phyloP scores from a whole-genome alignment of 2,888 invertebrate genomes.

The Trichacis sp. region DNA sequence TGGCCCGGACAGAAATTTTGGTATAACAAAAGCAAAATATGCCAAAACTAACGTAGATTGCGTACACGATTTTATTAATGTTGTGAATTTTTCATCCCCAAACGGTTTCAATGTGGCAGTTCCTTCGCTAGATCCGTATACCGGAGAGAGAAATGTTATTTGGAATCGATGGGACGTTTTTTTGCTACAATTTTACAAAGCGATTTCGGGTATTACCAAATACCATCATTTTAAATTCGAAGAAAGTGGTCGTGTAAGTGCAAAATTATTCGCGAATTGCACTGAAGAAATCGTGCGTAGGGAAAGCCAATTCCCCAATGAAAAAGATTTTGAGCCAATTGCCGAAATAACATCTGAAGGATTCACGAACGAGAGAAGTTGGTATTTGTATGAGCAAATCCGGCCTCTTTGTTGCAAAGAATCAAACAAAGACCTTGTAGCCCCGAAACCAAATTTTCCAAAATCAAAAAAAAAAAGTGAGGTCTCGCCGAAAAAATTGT shows the following conservation, averaged over 20 bases:
- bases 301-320: no score
- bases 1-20: neutral
- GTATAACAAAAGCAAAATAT: neutral
- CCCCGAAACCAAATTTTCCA: neutral
- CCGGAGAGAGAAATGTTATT: no score
- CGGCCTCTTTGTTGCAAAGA: neutral
- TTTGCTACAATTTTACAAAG: no score
- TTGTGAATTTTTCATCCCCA: no score
- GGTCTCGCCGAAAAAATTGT: no score
- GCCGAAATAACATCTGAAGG: no score
- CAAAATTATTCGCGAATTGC: slow-evolving; percentile 29
- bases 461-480: neutral
- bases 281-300: no score
- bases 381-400: slow-evolving; percentile 9
- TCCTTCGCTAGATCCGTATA: no score
- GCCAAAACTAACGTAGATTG: neutral
- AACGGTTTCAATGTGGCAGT: no score
- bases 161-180: no score
- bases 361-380: no score
- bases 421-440: neutral
- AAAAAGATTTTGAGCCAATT: no score
- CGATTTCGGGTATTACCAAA: neutral
- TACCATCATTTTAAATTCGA: slow-evolving; percentile 3
- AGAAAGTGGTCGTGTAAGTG: slow-evolving; percentile 48
- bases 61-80: neutral